phyloP scores from a whole-genome alignment of 2,888 invertebrate species.

The Drosophila subquinaria region DNA sequence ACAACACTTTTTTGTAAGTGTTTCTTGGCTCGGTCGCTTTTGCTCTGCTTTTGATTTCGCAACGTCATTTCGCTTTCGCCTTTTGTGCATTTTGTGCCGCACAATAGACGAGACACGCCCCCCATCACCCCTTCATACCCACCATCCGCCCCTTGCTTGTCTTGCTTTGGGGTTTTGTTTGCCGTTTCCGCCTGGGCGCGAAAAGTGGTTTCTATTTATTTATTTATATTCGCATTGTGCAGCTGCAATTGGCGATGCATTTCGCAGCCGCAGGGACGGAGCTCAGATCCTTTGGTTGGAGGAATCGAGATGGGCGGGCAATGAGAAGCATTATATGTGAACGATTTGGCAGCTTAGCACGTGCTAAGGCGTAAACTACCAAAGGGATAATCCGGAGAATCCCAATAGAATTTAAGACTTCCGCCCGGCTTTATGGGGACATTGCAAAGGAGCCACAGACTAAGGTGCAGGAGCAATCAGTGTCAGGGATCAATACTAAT shows the following conservation, averaged over 20 bases:
- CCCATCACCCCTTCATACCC: too few species aligned
- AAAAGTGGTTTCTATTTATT: constrained; percentile 78
- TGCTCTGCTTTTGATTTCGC: constrained; percentile 57
- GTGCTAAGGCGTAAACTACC: constrained; percentile 57
- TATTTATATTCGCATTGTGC: constrained; percentile 73
- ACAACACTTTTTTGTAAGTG: constrained; percentile 60
- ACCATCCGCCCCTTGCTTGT: neutral
- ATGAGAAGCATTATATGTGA: constrained; percentile 43
- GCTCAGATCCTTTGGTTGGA: neutral
- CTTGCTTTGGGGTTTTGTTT: constrained; percentile 47
- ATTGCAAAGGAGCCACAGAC: neutral
- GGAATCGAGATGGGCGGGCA: neutral
- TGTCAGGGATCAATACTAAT: neutral
- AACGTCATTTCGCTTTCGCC: constrained; percentile 49
- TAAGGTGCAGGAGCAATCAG: neutral
- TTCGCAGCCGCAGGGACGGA: neutral
- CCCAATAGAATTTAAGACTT: constrained; percentile 31
- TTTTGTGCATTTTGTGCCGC: constrained; percentile 37
- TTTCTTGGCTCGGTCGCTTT: constrained; percentile 30
- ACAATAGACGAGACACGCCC: constrained; percentile 40
- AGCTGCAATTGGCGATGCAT: constrained; percentile 38
- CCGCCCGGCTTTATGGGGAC: neutral
- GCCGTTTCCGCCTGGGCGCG: constrained; percentile 66
- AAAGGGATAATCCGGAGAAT: constrained; percentile 49
- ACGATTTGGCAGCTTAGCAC: constrained; percentile 62